These are phyloP conservation scores for Chironomus riparius DNA, from an alignment of 2,888 invertebrate species.

Conservation along the genomic window DNA sequence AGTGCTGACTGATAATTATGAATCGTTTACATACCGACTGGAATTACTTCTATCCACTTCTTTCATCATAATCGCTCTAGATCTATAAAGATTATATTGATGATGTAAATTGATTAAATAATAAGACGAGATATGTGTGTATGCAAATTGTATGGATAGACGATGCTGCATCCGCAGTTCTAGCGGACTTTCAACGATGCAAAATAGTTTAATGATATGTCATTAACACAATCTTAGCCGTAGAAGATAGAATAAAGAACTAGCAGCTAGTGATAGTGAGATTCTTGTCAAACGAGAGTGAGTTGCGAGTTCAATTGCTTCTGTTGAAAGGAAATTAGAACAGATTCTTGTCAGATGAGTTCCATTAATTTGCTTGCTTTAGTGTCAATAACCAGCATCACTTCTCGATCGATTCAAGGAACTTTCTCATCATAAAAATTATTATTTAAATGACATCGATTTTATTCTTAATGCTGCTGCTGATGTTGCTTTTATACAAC, in stretches of 20 bases:
- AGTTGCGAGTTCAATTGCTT: neutral
- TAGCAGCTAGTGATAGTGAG: neutral
- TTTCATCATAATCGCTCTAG: too few relatives aligned
- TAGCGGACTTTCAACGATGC: neutral
- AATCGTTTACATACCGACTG: neutral
- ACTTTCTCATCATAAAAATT: neutral
- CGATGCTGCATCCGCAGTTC: too few relatives aligned
- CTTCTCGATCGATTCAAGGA: neutral
- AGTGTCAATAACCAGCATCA: neutral
- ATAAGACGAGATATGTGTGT: too few relatives aligned
- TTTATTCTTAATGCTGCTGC: too few relatives aligned
- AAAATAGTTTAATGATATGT: neutral
- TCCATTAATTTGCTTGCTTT: neutral
- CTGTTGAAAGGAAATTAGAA: slow-evolving; percentile 14
- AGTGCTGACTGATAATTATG: neutral
- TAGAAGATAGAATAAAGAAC: neutral
- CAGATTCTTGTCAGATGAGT: neutral
- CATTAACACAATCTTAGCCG: neutral
- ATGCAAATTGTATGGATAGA: too few relatives aligned
- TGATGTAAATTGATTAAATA: neutral
- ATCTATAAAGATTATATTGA: too few relatives aligned
- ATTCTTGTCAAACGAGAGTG: slow-evolving; percentile 1
- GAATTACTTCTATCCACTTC: neutral
- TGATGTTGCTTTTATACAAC: neutral
- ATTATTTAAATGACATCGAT: neutral